A percentile compares a stretch with the other conserved stretches of the same genome.
phyloP scores from a whole-genome alignment of 2,888 invertebrate genomes.

The Nycteola revayana region DNA sequence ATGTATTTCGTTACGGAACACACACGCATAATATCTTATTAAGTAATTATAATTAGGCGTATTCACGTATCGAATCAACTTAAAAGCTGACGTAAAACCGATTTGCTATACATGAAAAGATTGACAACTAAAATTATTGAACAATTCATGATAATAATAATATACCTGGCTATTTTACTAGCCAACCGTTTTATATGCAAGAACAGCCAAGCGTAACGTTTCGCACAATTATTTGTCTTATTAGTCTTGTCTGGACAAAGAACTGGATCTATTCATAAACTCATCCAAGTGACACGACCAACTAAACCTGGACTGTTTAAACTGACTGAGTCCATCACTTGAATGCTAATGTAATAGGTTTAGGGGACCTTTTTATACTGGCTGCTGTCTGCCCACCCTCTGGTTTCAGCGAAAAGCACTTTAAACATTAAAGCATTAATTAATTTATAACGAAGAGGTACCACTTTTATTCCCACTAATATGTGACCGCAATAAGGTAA shows the following conservation, averaged over 20 bases:
- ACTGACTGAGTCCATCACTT: constrained; percentile 14
- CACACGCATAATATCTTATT: no score
- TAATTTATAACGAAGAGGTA: constrained; percentile 20
- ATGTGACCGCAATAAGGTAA: no score
- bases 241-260: constrained; percentile 41
- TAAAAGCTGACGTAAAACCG: no score
- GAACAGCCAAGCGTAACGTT: constrained; percentile 33
- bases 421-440: constrained; percentile 10
- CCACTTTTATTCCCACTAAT: no score
- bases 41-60: no score
- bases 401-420: constrained; percentile 36
- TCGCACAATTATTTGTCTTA: constrained; percentile 38
- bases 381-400: constrained; percentile 40
- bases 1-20: no score
- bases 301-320: constrained; percentile 32
- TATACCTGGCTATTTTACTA: constrained; percentile 2
- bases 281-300: constrained; percentile 39
- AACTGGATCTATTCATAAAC: constrained; percentile 40
- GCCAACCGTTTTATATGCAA: constrained; percentile 9
- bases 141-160: neutral
- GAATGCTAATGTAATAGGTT: constrained; percentile 34
- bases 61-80: no score
- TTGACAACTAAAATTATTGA: no score
- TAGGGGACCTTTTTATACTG: constrained; percentile 39
- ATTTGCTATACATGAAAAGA: no score